Conservation (phyloP, 1,140 invertebrate species). For the Drosophila ogumai region DNA sequence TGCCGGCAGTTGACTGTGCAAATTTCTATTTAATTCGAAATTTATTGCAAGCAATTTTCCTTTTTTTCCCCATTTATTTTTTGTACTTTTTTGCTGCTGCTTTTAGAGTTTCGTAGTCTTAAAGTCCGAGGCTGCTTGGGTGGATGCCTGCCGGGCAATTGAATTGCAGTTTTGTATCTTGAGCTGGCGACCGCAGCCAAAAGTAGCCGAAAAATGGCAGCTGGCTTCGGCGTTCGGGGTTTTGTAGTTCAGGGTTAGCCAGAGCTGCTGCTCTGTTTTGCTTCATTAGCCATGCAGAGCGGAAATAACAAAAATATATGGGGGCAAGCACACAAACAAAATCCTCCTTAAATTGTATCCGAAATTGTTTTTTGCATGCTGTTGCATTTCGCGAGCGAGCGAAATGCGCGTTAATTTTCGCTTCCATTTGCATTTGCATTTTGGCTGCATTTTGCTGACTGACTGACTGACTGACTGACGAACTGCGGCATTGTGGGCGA, state of each 20-base stretch:
- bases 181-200: conserved; percentile 28
- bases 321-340: conserved; percentile 20
- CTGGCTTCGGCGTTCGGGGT: conserved; percentile 8
- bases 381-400: conserved; percentile 2
- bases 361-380: conserved; percentile 27
- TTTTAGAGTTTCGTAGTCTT: conserved; percentile 27
- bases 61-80: conserved; percentile 10
- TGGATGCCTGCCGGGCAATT: conserved; percentile 35
- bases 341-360: conserved; percentile 48
- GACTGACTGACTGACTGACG: conserved; percentile 46
- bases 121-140: conserved; percentile 35
- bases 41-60: conserved; percentile 76
- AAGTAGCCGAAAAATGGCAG: conserved; percentile 35
- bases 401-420: conserved; percentile 57
- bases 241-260: conserved; percentile 27
- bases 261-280: conserved; percentile 24
- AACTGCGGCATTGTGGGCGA: conserved; percentile 34
- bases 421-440: conserved; percentile 67
- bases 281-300: conserved; percentile 63
- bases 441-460: conserved; percentile 18
- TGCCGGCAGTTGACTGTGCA: conserved; percentile 56
- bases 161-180: conserved; percentile 46
- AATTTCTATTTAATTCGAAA: conserved; percentile 83
- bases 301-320: conserved; percentile 39
- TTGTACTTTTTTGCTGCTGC: conserved; percentile 11